Conservation (phyloP, 2,113 vertebrate genomes). For the Lanius ludovicianus region DNA sequence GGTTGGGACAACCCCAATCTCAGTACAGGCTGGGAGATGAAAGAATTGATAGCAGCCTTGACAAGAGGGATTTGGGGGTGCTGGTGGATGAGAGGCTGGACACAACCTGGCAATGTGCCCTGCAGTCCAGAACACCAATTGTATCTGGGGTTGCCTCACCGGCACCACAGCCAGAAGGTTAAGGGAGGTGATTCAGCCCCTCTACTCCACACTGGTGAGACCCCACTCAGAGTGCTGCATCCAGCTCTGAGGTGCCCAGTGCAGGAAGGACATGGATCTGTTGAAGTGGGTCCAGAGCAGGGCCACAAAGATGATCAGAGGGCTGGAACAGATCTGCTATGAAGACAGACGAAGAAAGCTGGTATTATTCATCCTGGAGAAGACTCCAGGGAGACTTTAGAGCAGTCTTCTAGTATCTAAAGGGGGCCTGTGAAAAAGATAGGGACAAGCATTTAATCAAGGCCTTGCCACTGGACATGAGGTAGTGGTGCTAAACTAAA, state of each 20-base stretch:
- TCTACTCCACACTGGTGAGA: background rate
- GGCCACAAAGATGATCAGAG: background rate
- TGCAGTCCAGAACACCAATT: background rate
- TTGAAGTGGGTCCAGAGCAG: background rate
- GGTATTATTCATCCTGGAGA: background rate
- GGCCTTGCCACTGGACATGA: background rate
- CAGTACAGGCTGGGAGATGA: background rate
- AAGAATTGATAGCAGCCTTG: background rate
- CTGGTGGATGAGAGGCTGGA: background rate
- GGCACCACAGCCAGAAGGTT: background rate
- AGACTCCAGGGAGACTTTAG: background rate
- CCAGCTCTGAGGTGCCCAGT: background rate
- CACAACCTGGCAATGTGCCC: background rate
- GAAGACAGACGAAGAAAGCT: background rate
- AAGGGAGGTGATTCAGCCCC: background rate
- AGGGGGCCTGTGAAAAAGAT: background rate
- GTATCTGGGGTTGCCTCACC: accelerated
- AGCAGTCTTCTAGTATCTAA: background rate
- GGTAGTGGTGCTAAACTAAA: background rate
- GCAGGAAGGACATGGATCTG: background rate
- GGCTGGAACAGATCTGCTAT: background rate
- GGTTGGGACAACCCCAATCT: background rate
- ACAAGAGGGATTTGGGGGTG: background rate
- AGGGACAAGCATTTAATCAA: background rate
- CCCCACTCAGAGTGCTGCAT: background rate